phyloP scores from a whole-genome alignment of 2,113 vertebrate genomes.

The Corvus cornix region DNA sequence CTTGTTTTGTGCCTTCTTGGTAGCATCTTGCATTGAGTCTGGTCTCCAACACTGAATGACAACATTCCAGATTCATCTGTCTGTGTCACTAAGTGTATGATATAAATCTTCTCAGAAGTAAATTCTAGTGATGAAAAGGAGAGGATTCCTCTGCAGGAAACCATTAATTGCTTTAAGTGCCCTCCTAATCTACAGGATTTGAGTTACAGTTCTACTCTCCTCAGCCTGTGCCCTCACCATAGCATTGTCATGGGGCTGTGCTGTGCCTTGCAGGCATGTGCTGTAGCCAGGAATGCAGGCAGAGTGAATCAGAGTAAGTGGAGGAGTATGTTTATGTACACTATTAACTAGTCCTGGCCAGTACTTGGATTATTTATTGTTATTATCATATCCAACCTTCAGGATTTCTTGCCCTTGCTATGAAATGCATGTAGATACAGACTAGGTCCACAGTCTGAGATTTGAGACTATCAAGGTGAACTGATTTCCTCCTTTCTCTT shows the following conservation, averaged over 20 bases:
- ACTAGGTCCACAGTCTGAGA: not conserved
- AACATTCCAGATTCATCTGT: slow-evolving; percentile 17
- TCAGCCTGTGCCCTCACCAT: not conserved
- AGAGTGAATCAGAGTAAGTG: not conserved
- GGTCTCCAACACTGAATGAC: not conserved
- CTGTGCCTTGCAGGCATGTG: not conserved
- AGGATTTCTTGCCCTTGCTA: not conserved
- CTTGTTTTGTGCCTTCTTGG: not conserved
- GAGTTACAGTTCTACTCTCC: not conserved
- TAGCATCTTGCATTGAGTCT: not conserved
- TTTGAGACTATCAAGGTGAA: not conserved
- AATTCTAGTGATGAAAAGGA: slow-evolving; percentile 61
- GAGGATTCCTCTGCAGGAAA: not conserved
- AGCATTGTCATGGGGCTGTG: not conserved
- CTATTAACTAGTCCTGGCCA: not conserved
- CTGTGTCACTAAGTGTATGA: slow-evolving; percentile 51
- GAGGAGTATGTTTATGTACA: not conserved
- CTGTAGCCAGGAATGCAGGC: not conserved
- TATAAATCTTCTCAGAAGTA: slow-evolving; percentile 71
- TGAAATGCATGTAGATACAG: not conserved
- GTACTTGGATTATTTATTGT: not conserved
- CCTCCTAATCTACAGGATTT: not conserved
- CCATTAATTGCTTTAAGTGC: not conserved
- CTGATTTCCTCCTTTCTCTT: not conserved
- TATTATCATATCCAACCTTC: not conserved